Percentiles rank a stretch among this genome's conserved stretches.
These are phyloP conservation scores for Tyto alba DNA, from an alignment of 2,113 vertebrate species.

Conservation along the genomic window DNA sequence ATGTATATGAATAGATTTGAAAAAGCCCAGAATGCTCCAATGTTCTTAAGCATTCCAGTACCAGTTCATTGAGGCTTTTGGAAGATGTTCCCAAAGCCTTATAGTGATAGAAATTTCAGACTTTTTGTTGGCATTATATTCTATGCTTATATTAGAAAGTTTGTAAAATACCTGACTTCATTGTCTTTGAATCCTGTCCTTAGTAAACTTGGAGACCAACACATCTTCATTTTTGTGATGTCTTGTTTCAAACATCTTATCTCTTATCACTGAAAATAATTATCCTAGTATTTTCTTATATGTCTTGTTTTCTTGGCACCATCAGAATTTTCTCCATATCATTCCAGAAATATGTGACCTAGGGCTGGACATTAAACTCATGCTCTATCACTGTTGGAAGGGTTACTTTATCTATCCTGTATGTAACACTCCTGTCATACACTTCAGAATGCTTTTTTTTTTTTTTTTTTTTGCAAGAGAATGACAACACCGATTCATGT, in stretches of 20 bases:
- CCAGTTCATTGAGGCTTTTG: not conserved
- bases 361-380: not conserved
- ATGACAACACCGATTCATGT: not conserved
- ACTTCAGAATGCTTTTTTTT: not conserved
- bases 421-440: not conserved
- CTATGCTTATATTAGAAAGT: not conserved
- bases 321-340: not conserved
- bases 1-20: not conserved
- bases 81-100: not conserved
- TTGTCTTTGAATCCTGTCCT: not conserved
- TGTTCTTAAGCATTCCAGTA: not conserved
- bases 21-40: not conserved
- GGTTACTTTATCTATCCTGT: not conserved
- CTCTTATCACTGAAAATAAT: not conserved
- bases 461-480: not conserved
- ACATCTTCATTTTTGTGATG: not conserved
- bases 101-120: not conserved
- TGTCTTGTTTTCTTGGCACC: not conserved
- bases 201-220: not conserved
- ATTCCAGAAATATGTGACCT: not conserved
- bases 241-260: not conserved
- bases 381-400: not conserved
- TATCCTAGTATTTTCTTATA: not conserved
- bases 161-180: not conserved
- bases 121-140: not conserved